Conservation (phyloP, 2,888 invertebrate species). For the Eristalis pertinax region DNA sequence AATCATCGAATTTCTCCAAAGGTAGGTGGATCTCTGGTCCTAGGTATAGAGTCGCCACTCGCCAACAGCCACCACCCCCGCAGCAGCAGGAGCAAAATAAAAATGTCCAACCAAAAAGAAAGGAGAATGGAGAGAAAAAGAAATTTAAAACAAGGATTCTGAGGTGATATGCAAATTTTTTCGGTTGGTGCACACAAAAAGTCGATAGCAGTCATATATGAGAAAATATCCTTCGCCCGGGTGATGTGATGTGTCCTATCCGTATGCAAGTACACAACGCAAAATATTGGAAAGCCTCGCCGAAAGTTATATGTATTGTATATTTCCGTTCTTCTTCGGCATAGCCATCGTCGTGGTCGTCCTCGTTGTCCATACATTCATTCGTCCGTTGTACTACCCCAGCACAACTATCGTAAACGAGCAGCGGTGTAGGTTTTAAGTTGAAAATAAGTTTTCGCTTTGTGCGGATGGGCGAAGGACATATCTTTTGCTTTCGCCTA, state of each 20-base stretch:
- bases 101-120: slow-evolving; percentile 23
- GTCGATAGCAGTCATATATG: slow-evolving; percentile 60
- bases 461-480: slow-evolving; percentile 64
- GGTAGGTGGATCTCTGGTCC: slow-evolving; percentile 70
- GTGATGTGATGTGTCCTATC: slow-evolving; percentile 17
- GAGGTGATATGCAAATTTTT: slow-evolving; percentile 72
- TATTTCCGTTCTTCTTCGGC: slow-evolving; percentile 53
- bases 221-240: slow-evolving; percentile 68
- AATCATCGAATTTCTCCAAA: slow-evolving; percentile 67
- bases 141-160: slow-evolving; percentile 68
- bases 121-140: slow-evolving; percentile 53
- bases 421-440: slow-evolving; percentile 59
- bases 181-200: slow-evolving; percentile 69
- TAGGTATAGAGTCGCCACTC: slow-evolving; percentile 35
- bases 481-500: slow-evolving; percentile 67
- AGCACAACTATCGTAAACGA: slow-evolving; percentile 59
- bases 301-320: slow-evolving; percentile 66
- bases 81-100: slow-evolving; percentile 5
- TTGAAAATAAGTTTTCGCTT: slow-evolving; percentile 69
- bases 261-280: slow-evolving; percentile 63
- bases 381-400: slow-evolving; percentile 50
- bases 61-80: slow-evolving; percentile 25
- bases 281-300: slow-evolving; percentile 70
- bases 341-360: slow-evolving; percentile 13
- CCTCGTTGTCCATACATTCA: slow-evolving; percentile 40